These are phyloP conservation scores for Eucidaris tribuloides DNA, from an alignment of 35 echinoderm and acorn worm species.

Conservation along the genomic window DNA sequence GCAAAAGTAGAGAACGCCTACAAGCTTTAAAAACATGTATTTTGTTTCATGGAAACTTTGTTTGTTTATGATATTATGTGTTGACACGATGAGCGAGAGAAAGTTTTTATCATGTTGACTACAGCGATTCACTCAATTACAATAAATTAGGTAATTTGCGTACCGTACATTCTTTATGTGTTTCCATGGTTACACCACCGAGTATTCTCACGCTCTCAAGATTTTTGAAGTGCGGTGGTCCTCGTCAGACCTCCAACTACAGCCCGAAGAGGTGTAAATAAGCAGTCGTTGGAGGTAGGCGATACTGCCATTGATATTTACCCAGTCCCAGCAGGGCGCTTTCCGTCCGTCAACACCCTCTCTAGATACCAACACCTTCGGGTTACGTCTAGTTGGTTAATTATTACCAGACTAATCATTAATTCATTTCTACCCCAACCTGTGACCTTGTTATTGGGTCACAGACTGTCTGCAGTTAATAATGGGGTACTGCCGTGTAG, in stretches of 20 bases:
- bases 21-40: not conserved
- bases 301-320: no score
- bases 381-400: slow-evolving; percentile 6
- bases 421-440: no score
- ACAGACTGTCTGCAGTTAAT: no score
- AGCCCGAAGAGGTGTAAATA: slow-evolving; percentile 4
- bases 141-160: no score
- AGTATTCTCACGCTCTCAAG: no score
- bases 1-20: not conserved
- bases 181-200: no score
- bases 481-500: no score
- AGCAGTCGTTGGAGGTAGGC: not conserved
- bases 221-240: not conserved
- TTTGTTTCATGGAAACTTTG: not conserved
- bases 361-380: not conserved
- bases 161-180: no score
- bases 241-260: not conserved
- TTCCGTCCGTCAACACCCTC: not conserved
- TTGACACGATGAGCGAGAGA: not conserved
- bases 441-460: no score
- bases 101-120: no score
- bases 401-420: slow-evolving; percentile 23
- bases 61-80: not conserved
- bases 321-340: not conserved
- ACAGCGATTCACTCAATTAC: no score